These are phyloP conservation scores for Ischnus inquisitorius DNA, from an alignment of 2,888 invertebrate genomes.

Conservation along the genomic window DNA sequence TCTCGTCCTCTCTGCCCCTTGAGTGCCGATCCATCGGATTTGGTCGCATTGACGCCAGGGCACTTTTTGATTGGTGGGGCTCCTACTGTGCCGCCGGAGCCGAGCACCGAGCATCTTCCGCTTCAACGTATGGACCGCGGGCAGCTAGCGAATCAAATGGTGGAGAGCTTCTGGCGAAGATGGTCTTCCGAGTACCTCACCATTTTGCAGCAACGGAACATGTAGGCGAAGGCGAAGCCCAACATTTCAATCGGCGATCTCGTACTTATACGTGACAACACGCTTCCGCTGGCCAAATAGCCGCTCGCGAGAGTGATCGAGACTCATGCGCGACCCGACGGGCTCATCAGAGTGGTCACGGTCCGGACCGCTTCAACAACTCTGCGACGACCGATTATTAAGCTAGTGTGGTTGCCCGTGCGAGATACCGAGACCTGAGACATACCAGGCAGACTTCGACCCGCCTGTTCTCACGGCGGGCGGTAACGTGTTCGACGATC, in stretches of 20 bases:
- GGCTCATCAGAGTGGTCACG: not conserved
- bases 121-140: not conserved
- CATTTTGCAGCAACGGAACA: not conserved
- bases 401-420: not conserved
- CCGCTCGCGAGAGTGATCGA: not conserved
- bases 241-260: not conserved
- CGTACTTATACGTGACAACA: not conserved
- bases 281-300: not conserved
- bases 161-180: constrained; percentile 2
- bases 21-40: constrained; percentile 7
- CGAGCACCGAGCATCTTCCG: not conserved
- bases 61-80: constrained; percentile 27
- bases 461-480: too few species aligned
- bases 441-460: too few species aligned
- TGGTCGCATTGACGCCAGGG: constrained; percentile 18
- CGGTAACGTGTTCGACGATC: too few species aligned
- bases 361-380: not conserved
- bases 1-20: not conserved
- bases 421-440: not conserved
- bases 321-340: not conserved
- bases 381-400: constrained; percentile 1
- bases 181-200: constrained; percentile 1
- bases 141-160: not conserved
- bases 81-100: not conserved
- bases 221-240: not conserved